These are phyloP conservation scores for Metallyticus violacea DNA, from an alignment of 2,888 invertebrate species.

Conservation along the genomic window DNA sequence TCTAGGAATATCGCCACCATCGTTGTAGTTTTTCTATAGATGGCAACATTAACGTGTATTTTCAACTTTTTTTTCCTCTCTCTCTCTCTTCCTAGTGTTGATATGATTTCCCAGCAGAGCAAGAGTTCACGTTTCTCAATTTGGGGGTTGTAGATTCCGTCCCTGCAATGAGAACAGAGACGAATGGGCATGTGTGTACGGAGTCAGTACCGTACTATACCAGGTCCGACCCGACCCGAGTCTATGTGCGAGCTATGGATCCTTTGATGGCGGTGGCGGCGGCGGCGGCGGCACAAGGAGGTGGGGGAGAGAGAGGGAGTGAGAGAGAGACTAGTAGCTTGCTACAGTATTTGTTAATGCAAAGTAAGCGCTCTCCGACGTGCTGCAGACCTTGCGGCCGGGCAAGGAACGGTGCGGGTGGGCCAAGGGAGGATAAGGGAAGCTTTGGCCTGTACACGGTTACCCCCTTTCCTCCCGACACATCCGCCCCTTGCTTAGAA, in stretches of 20 bases:
- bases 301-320: conserved; percentile 4
- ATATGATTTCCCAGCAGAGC: not conserved
- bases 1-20: not conserved
- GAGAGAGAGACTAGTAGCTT: conserved; percentile 15
- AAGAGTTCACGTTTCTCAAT: not conserved
- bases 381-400: conserved; percentile 28
- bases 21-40: not conserved
- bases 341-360: conserved; percentile 35
- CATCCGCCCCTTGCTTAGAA: conserved; percentile 2
- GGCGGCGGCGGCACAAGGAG: not conserved
- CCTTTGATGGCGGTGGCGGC: conserved; percentile 29
- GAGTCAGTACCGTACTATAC: not conserved
- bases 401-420: conserved; percentile 9
- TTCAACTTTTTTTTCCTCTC: not conserved
- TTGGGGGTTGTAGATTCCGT: conserved; percentile 6
- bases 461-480: not conserved
- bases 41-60: not conserved
- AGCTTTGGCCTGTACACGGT: conserved; percentile 12
- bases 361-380: conserved; percentile 31
- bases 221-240: not conserved
- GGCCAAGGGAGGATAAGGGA: conserved; percentile 10
- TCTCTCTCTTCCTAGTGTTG: not conserved
- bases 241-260: no score
- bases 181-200: not conserved
- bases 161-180: not conserved